Evolutionary conservation across 2,113 vertebrate species (phyloP).

Genomic region (Isichthys henryi): DNA sequence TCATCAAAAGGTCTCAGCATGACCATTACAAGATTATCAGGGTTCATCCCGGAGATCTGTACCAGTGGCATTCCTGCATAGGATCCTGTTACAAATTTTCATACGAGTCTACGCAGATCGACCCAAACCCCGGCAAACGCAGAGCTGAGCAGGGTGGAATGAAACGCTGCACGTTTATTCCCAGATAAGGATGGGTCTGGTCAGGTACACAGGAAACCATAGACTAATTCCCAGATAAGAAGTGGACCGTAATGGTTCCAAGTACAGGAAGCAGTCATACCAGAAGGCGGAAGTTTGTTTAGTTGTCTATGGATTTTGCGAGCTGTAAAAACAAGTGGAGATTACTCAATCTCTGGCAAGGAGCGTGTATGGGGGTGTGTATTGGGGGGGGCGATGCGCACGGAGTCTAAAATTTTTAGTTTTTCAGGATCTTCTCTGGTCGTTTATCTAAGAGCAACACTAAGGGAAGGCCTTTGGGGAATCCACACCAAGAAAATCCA

Average conservation of each 20-base stretch:
- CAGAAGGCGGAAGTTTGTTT: neutral
- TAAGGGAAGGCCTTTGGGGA: constrained; percentile 24
- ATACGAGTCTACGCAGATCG: neutral
- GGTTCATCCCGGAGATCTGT: neutral
- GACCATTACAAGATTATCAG: neutral
- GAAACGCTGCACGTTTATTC: neutral
- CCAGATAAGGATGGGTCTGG: neutral
- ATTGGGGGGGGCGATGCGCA: neutral
- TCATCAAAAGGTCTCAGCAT: neutral
- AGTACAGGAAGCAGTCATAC: neutral
- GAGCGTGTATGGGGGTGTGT: neutral
- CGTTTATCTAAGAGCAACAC: constrained; percentile 22
- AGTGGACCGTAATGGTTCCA: neutral
- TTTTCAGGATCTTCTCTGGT: constrained; percentile 31
- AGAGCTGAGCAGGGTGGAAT: neutral
- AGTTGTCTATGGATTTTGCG: too few relatives aligned
- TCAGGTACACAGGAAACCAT: neutral
- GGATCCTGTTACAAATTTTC: neutral
- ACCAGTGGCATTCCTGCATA: neutral
- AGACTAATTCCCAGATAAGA: neutral
- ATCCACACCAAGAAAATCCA: constrained; percentile 26
- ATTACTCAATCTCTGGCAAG: neutral
- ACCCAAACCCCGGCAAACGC: neutral
- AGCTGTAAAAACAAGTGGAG: too few relatives aligned
- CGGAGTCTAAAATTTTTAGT: constrained; percentile 25